Percentiles rank a stretch among this genome's conserved stretches.
Conservation (phyloP, 2,797 vertebrate genomes). For the Yasuhikotakia modesta region DNA sequence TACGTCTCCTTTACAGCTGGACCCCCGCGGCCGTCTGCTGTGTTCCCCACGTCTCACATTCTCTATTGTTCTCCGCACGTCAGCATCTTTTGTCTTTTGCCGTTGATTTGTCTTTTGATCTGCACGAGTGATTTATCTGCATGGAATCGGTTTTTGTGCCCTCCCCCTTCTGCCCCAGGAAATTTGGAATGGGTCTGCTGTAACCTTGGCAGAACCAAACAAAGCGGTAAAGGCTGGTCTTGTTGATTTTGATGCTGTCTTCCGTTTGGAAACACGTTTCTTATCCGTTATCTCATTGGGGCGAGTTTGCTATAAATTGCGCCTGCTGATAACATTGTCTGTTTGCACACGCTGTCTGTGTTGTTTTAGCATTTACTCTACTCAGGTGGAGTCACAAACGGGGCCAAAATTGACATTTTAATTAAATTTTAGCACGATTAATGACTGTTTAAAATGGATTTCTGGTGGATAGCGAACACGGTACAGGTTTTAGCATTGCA, state of each 20-base stretch:
- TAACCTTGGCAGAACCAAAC: conserved; percentile 79
- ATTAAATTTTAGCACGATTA: not conserved
- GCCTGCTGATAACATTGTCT: not conserved
- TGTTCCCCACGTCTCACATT: conserved; percentile 73
- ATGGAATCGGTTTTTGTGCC: conserved; percentile 75
- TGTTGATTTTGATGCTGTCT: conserved; percentile 78
- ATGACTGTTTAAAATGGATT: not conserved
- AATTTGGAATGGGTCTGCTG: conserved; percentile 78
- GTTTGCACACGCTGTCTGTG: not conserved
- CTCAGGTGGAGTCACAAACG: not conserved
- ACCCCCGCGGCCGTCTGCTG: conserved; percentile 73
- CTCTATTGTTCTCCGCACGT: conserved; percentile 77
- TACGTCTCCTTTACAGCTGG: conserved; percentile 63
- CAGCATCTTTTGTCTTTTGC: conserved; percentile 82
- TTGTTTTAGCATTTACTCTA: not conserved
- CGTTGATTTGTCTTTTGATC: conserved; percentile 82
- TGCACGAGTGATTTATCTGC: conserved; percentile 81
- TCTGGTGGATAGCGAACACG: not conserved
- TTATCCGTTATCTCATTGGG: conserved; percentile 54
- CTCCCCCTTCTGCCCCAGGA: conserved; percentile 74
- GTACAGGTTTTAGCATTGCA: not conserved
- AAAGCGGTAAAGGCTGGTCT: conserved; percentile 75
- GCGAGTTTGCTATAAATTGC: not conserved
- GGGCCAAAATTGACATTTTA: not conserved
- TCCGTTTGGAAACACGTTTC: conserved; percentile 58